Conservation (phyloP, 1,140 invertebrate genomes). For the Hyposmocoma kahamanoa region DNA sequence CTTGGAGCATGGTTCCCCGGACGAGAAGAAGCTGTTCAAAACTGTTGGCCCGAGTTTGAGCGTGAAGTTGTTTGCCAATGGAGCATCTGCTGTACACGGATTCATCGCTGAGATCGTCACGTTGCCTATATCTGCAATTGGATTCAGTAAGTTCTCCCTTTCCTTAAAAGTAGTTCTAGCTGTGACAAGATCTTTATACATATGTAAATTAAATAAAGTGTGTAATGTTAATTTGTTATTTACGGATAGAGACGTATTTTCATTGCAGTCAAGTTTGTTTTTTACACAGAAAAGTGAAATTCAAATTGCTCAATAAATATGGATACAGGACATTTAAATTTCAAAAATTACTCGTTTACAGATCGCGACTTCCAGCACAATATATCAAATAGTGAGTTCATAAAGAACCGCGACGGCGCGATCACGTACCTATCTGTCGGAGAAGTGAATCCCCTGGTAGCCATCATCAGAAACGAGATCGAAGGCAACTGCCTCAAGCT, state of each 20-base stretch:
- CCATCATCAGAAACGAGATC: conserved; percentile 91
- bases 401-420: conserved; percentile 91
- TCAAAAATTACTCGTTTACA: no score
- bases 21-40: conserved; percentile 85
- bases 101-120: conserved; percentile 98
- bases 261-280: no score
- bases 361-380: conserved; percentile 94
- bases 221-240: no score
- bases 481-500: conserved; percentile 90
- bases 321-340: no score
- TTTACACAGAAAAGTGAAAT: no score
- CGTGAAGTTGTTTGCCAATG: conserved; percentile 94
- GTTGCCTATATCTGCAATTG: conserved; percentile 91
- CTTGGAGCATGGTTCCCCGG: conserved; percentile 79
- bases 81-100: conserved; percentile 93
- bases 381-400: conserved; percentile 88
- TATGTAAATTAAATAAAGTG: no score
- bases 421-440: conserved; percentile 92
- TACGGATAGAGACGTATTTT: no score
- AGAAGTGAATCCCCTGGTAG: conserved; percentile 95
- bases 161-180: no score
- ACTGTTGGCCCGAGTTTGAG: conserved; percentile 88
- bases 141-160: conserved; percentile 84
- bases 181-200: no score
- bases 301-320: no score